These are phyloP conservation scores for Ophioninae sp. DNA, from an alignment of 2,888 invertebrate species.

Conservation along the genomic window DNA sequence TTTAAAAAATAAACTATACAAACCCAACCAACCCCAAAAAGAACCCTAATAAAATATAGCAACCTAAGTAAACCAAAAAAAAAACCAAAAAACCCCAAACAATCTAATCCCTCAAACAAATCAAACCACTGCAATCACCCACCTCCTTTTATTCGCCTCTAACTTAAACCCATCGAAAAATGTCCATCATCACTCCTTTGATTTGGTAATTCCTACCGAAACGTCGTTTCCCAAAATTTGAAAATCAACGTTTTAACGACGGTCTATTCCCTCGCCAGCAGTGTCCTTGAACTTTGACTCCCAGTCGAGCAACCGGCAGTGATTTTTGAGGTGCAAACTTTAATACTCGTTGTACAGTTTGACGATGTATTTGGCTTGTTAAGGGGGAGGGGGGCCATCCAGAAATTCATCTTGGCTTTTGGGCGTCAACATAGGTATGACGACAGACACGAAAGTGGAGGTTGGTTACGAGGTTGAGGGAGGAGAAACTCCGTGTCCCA, in stretches of 20 bases:
- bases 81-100: no score
- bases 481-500: slow-evolving; percentile 35
- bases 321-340: not conserved
- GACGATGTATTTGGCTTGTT: slow-evolving; percentile 53
- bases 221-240: no score
- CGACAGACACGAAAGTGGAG: slow-evolving; percentile 13
- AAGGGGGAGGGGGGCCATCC: slow-evolving; percentile 43
- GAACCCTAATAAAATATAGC: no score
- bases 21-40: no score
- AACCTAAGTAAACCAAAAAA: no score
- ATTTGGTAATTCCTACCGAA: no score
- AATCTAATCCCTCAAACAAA: no score
- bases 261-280: not conserved
- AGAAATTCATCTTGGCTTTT: slow-evolving; percentile 26
- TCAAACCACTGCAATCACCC: no score
- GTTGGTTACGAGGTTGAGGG: slow-evolving; percentile 1
- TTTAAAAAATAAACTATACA: no score
- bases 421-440: slow-evolving; percentile 14
- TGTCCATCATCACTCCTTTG: no score
- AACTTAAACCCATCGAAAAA: no score
- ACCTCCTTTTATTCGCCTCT: no score
- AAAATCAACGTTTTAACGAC: not conserved
- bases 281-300: not conserved
- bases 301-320: not conserved
- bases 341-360: not conserved